Percentiles rank a stretch among this genome's conserved stretches.
phyloP scores from a whole-genome alignment of 2,888 invertebrate genomes.

The Strigamia transsilvanica region DNA sequence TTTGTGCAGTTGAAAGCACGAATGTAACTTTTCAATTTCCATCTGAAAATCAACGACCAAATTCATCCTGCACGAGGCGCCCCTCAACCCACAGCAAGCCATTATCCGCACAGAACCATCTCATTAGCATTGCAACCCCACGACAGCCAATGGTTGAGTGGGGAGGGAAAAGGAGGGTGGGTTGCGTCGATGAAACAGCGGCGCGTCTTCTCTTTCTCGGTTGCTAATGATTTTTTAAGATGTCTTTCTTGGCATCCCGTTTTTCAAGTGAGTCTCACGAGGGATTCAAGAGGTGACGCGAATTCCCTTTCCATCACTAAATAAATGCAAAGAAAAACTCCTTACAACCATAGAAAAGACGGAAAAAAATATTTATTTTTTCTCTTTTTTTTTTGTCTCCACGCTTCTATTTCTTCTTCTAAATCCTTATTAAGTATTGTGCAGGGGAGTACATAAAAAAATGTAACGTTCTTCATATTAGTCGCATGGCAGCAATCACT shows the following conservation, averaged over 20 bases:
- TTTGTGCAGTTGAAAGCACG: neutral
- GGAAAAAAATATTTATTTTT: neutral
- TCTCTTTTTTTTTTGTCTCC: neutral
- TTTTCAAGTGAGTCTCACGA: slow-evolving; percentile 17
- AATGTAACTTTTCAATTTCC: slow-evolving; percentile 18
- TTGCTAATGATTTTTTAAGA: slow-evolving; percentile 35
- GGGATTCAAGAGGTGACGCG: slow-evolving; percentile 7
- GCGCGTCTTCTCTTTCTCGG: slow-evolving; percentile 26
- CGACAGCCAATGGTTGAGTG: slow-evolving; percentile 34
- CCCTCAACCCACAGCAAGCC: slow-evolving; percentile 31
- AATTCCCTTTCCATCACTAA: slow-evolving; percentile 4
- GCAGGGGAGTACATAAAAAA: neutral
- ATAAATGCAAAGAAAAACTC: slow-evolving; percentile 16
- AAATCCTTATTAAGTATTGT: slow-evolving; percentile 1
- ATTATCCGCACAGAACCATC: slow-evolving; percentile 35
- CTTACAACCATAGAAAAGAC: neutral
- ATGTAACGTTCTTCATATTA: neutral
- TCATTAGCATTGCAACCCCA: slow-evolving; percentile 27
- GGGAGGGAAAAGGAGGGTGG: neutral
- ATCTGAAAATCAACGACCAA: slow-evolving; percentile 22
- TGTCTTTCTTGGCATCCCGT: slow-evolving; percentile 27
- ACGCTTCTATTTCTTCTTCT: neutral
- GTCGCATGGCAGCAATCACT: slow-evolving; percentile 5
- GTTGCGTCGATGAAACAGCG: slow-evolving; percentile 23
- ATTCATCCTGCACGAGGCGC: slow-evolving; percentile 20